Percentiles rank a stretch among this genome's conserved stretches.
Conservation (phyloP, 2,797 vertebrate species). For the Ceryle rudis region DNA sequence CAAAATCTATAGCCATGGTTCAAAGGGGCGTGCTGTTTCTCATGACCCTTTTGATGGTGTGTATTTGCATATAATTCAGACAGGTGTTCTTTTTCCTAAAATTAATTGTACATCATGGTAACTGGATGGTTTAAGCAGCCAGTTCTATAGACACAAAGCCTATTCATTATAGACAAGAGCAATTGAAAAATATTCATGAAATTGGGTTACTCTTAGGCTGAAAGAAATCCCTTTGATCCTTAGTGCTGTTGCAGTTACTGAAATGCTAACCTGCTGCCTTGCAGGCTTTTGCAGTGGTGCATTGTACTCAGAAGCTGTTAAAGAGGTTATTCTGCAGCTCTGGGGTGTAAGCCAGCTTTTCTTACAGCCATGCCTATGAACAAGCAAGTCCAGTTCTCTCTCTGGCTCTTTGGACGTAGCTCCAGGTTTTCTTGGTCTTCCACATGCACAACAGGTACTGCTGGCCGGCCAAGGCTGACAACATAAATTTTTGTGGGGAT, state of each 20-base stretch:
- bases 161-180: neutral
- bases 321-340: conserved; percentile 2
- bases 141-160: neutral
- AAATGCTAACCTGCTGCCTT: neutral
- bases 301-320: neutral
- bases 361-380: neutral
- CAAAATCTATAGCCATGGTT: neutral
- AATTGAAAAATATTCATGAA: neutral
- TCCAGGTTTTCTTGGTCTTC: conserved; percentile 44
- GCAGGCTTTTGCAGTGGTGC: conserved; percentile 13
- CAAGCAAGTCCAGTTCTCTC: conserved; percentile 24
- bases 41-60: neutral
- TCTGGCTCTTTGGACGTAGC: conserved; percentile 9
- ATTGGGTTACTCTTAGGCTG: neutral
- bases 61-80: neutral
- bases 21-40: neutral
- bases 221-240: conserved; percentile 17
- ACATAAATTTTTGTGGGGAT: conserved; percentile 56
- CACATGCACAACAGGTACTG: conserved; percentile 15
- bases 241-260: neutral
- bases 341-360: conserved; percentile 35
- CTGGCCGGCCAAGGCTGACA: neutral
- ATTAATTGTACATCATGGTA: neutral
- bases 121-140: neutral
- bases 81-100: neutral